Base-by-base conservation (phyloP, 2,888 invertebrate genomes). In the Plebejus anna region DNA sequence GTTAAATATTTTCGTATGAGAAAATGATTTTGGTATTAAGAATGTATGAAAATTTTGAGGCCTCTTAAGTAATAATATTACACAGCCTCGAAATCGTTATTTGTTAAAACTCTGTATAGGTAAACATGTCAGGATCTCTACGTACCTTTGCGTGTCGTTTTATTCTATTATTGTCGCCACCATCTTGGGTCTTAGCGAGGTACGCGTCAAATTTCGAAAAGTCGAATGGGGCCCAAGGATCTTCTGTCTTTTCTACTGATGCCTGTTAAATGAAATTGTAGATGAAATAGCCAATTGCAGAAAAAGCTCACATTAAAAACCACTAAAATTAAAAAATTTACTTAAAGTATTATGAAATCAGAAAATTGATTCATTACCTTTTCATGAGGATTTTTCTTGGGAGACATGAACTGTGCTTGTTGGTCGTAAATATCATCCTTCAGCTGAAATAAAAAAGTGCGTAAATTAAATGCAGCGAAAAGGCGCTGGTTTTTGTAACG, bases 391-490 rank as follows among this genome's bases (percentile, higher is more conserved):
- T 84, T 81, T 75, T 83, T 84, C 78, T 87, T 87, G 0, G 88
- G 82, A 0, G 82, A 79, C 90, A 92, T 88, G 59, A 92, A 78
- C 36, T 88, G 84, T 0, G 91, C 85, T 0, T 89, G 89, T 71
- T 90, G 90, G 0, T 91, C 88, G 76, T 89, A 91, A 0, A 90
- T 79, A 0, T 90, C 92, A 80, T 89, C 90, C 76, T 88, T 88
- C 0, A 90, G 61, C 92, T 92, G 81, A 82, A 84, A 32, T 42
- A n/a, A 16, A 16, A 59, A 47, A 42, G 42, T 59, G 5, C 13
- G 5, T 59, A 0, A 6, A 59, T 59, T 59, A n/a, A n/a, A 16
- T n/a, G 16, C 6, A n/a, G n/a, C 13, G n/a, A 59, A 59, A 3
- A 2, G n/a, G n/a, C 57, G 4, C 0, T 22, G 3, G 7, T 59